phyloP scores from a whole-genome alignment of 2,797 vertebrate genomes.

The Peromyscus aztecus region DNA sequence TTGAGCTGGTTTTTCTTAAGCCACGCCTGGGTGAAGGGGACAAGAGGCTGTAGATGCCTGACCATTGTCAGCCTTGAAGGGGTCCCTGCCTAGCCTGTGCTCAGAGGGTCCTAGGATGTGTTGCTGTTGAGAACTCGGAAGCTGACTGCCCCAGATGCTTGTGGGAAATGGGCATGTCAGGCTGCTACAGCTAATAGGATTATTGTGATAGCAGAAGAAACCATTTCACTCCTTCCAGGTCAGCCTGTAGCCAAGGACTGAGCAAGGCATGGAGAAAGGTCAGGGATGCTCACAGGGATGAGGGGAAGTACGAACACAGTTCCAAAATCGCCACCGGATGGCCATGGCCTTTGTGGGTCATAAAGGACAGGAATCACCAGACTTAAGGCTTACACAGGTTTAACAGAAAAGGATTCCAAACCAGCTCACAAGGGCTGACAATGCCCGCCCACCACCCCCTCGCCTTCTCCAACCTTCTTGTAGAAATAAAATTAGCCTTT shows the following conservation, averaged over 20 bases:
- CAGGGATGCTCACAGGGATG: background rate
- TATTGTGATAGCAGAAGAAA: background rate
- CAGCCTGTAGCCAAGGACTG: background rate
- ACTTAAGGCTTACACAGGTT: background rate
- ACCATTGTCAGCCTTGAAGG: background rate
- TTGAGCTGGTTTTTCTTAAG: background rate
- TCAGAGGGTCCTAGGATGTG: background rate
- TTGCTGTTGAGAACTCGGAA: background rate
- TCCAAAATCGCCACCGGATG: background rate
- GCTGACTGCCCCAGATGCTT: background rate
- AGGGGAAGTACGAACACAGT: background rate
- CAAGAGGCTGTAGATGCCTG: background rate
- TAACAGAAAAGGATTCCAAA: background rate
- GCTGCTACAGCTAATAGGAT: slow-evolving; percentile 32
- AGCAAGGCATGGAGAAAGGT: background rate
- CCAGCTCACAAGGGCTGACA: background rate
- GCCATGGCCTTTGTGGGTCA: background rate
- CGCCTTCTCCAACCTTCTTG: background rate
- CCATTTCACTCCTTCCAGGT: background rate
- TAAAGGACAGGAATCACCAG: background rate
- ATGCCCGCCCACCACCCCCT: background rate
- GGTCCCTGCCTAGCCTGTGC: background rate
- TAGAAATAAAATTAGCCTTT: background rate
- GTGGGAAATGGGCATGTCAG: background rate
- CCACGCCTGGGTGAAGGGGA: background rate